Conservation (phyloP, 2,113 vertebrate species). For the Glaucidium brasilianum region DNA sequence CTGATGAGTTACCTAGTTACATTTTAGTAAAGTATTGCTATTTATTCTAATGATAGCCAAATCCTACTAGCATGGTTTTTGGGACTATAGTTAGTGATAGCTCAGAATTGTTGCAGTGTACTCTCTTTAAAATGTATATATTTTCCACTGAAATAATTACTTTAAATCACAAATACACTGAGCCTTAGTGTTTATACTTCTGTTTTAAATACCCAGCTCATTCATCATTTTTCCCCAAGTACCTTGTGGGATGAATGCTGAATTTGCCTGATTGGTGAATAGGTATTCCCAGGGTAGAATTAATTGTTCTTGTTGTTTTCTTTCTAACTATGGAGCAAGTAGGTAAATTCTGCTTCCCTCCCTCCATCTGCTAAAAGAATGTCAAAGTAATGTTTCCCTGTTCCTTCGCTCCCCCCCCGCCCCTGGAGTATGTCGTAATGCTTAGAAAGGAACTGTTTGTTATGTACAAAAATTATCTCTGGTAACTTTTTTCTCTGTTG, state of each 20-base stretch:
- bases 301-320: not conserved
- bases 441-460: not conserved
- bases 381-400: not conserved
- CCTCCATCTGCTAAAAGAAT: not conserved
- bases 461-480: conserved; percentile 15
- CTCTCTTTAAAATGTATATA: not conserved
- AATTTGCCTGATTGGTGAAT: not conserved
- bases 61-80: conserved; percentile 13
- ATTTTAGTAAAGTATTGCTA: conserved; percentile 10
- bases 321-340: not conserved
- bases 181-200: not conserved
- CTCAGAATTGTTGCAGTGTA: not conserved
- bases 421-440: not conserved
- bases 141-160: not conserved
- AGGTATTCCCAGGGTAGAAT: not conserved
- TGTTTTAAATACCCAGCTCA: not conserved
- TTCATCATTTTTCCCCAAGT: not conserved
- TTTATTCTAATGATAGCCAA: conserved; percentile 8
- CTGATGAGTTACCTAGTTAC: conserved; percentile 38
- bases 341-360: not conserved
- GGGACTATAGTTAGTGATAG: not conserved
- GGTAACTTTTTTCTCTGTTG: conserved; percentile 28
- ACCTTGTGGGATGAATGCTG: not conserved
- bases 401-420: rapidly evolving
- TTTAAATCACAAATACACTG: not conserved